Base-by-base conservation (phyloP, 2,888 invertebrate species). In the Ormia ochracea region DNA sequence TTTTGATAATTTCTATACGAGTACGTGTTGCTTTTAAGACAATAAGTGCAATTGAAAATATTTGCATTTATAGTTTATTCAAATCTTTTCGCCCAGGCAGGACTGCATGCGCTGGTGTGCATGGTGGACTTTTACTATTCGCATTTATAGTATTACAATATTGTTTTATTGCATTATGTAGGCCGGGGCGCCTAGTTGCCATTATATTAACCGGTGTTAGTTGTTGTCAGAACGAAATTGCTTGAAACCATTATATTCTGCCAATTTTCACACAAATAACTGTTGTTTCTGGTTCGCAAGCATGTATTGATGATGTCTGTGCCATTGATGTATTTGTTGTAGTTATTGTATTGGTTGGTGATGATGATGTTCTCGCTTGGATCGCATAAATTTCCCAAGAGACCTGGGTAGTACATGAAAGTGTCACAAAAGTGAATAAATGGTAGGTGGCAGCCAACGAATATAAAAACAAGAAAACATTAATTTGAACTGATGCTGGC, bases 351-450 rank as follows among this genome's bases (percentile, higher is more conserved):
- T 33, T 31, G 1, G n/a, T 28, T 4, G 33, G 38, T 84, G 87
- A 87, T 87, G 88, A 86, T 86, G 87, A 87, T 88, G 86, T 88
- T 88, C 87, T 86, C 84, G 84, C 83, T 83, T 84, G 85, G 87
- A 87, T 87, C 87, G 85, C 83, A 83, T 84, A 86, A 85, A 86
- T 86, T 86, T 87, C 89, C 86, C 85, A 78, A 77, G 88, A 84
- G 89, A 83, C 82, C 83, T 85, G 21, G 38, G 17, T 45, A 66
- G 58, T 75, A 76, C 76, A 81, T 81, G 76, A 59, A 79, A 82
- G 76, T 73, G 81, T 54, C 77, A 70, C 81, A 82, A 65, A 72
- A 77, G 74, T 72, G 58, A 19, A 41, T 68, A 48, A 76, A 56
- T 73, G 54, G 52, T 59, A 36, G 66, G 65, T 70, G 70, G 66